Percentiles rank a stretch among this genome's conserved stretches.
phyloP scores from a whole-genome alignment of 2,888 invertebrate genomes.

The Aleiodes alternator region DNA sequence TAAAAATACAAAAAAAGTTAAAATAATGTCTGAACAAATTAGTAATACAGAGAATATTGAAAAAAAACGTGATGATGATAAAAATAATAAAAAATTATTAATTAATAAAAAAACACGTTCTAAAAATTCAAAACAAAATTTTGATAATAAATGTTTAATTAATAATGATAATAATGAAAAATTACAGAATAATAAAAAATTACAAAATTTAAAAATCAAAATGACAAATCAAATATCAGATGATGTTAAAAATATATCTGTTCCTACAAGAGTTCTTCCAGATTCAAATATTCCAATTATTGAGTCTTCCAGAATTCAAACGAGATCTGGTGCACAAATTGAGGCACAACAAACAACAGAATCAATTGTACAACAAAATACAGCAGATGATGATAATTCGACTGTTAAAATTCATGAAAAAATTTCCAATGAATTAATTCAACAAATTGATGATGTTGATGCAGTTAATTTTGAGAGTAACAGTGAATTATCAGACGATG shows the following conservation, averaged over 20 bases:
- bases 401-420: conserved; percentile 16
- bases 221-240: conserved; percentile 47
- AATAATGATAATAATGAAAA: conserved; percentile 56
- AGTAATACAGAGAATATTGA: conserved; percentile 38
- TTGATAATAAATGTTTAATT: conserved; percentile 23
- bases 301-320: conserved; percentile 74
- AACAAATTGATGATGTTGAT: conserved; percentile 42
- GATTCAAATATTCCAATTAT: conserved; percentile 68
- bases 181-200: conserved; percentile 44
- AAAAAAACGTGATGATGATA: conserved; percentile 54
- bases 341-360: conserved; percentile 54
- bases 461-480: conserved; percentile 74
- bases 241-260: conserved; percentile 60
- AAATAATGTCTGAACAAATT: conserved; percentile 58
- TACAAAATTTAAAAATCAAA: conserved; percentile 43
- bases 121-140: conserved; percentile 46
- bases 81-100: conserved; percentile 59
- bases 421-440: conserved; percentile 46
- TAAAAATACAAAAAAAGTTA: conserved; percentile 66
- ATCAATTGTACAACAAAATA: conserved; percentile 46
- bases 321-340: conserved; percentile 68
- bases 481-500: conserved; percentile 58
- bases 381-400: conserved; percentile 15
- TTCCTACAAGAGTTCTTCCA: conserved; percentile 71
- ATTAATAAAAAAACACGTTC: conserved; percentile 47